Evolutionary conservation across 1,140 invertebrate species (phyloP).

Genomic region (Bombyx mandarina): DNA sequence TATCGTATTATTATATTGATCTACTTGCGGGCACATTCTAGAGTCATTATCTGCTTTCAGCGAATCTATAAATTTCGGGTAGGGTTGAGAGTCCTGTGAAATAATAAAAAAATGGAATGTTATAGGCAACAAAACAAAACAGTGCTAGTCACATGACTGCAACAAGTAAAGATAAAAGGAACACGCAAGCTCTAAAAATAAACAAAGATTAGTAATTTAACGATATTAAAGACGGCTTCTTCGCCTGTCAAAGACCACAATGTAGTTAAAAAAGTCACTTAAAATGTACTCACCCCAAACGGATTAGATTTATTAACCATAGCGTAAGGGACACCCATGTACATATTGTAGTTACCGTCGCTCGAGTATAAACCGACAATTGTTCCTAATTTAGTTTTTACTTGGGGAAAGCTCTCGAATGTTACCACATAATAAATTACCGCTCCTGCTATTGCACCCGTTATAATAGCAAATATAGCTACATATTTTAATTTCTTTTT

Average conservation of each 20-base stretch:
- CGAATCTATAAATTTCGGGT: slow-evolving; percentile 14
- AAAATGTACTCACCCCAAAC: not conserved
- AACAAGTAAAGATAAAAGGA: no score
- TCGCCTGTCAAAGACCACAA: no score
- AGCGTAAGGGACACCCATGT: not conserved
- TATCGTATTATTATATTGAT: slow-evolving; percentile 13
- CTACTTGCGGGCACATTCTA: slow-evolving; percentile 18
- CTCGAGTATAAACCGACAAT: not conserved
- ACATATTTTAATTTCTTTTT: no score
- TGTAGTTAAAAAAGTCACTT: not conserved
- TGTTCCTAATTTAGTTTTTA: not conserved
- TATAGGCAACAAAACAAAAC: no score
- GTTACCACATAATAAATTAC: no score
- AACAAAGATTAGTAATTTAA: no score
- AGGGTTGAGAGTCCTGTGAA: slow-evolving; percentile 19
- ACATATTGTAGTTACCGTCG: not conserved
- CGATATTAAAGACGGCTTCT: no score
- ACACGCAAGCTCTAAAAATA: no score
- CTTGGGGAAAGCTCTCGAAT: no score
- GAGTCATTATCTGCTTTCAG: slow-evolving; percentile 24
- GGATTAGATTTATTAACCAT: not conserved
- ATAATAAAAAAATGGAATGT: not conserved
- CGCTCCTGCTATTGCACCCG: no score
- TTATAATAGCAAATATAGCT: no score
- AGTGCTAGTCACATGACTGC: no score